Evolutionary conservation across 2,113 vertebrate species (phyloP), one percentile per base, ranked within the genome.

Genomic region (Anoura caudifer): DNA sequence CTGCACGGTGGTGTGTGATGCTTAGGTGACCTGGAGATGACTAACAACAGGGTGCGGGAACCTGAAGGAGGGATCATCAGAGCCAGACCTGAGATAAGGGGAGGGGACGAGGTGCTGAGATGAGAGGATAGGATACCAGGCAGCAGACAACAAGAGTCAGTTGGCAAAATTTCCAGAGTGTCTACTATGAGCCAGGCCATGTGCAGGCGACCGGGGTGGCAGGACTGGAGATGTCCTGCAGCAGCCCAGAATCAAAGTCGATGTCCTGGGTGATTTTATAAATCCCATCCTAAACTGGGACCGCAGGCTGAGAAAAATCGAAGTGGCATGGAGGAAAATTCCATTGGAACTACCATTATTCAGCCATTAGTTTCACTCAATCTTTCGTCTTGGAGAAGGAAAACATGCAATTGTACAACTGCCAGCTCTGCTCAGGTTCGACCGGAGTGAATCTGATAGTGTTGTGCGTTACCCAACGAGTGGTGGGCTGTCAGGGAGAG

Each of bases 281-380:
- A 95, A 97, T 89, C 50, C 73, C 36, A 24, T 77, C 63, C 83
- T 72, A 86, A 96, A 84, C 9, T 61, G 59, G 43, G 28, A 38
- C 7, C 9, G 28, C 16, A 81, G 59, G 86, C 94, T 92, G 36
- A 95, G 28, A 43, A 96, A 92, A 96, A 87, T 93, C 90, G 67
- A 93, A 90, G 38, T 33, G 7, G 82, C 94, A 59, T 31, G 52
- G 52, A 88, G 95, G 92, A 94, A 96, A 80, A 54, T 93, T 85
- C 87, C 72, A 96, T 1, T 69, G 95, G 95, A 95, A 76, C 80
- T 36, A 76, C 92, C 69, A 88, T 96, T 94, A 96, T 92, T 90
- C 93, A 82, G 69, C 84, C 80, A 94, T 97, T 94, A 87, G 76
- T n/a, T 33, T 50, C 82, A 83, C 22, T 59, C 70, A 72, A 75